Evolutionary conservation across 2,113 vertebrate genomes (phyloP).

Genomic region (Hydropotes inermis): DNA sequence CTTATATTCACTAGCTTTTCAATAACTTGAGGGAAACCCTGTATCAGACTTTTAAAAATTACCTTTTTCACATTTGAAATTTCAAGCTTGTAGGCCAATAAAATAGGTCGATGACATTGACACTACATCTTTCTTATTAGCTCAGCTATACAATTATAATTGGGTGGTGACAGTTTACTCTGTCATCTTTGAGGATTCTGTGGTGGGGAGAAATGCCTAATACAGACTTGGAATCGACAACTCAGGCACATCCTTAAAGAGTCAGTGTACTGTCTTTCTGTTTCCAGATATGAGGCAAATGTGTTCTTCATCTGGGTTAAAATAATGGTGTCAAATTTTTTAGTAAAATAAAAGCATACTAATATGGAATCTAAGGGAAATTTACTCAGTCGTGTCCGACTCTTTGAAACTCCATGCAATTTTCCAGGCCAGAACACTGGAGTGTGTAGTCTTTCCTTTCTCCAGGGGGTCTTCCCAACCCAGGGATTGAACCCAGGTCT

Average conservation of each 20-base stretch:
- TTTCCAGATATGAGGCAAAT: background rate
- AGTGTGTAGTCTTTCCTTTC: background rate
- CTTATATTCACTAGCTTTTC: constrained; percentile 12
- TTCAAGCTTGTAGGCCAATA: constrained; percentile 52
- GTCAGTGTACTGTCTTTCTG: background rate
- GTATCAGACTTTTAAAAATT: constrained; percentile 4
- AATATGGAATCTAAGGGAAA: background rate
- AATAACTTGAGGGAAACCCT: constrained; percentile 14
- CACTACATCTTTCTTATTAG: constrained; percentile 54
- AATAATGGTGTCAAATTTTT: background rate
- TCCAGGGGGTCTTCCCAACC: background rate
- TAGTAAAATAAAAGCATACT: background rate
- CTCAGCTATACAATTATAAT: constrained; percentile 61
- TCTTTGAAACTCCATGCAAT: background rate
- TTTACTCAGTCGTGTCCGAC: background rate
- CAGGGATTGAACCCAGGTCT: background rate
- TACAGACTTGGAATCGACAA: background rate
- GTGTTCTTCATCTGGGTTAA: background rate
- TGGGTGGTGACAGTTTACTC: constrained; percentile 51
- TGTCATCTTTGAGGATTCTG: constrained; percentile 51
- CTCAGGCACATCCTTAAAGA: background rate
- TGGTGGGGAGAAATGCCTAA: constrained; percentile 35
- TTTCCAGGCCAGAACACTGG: background rate
- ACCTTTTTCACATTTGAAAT: constrained; percentile 60
- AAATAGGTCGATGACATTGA: constrained; percentile 67